Base-by-base conservation (phyloP, 1,140 invertebrate genomes). In the Aphaenogaster rudis region DNA sequence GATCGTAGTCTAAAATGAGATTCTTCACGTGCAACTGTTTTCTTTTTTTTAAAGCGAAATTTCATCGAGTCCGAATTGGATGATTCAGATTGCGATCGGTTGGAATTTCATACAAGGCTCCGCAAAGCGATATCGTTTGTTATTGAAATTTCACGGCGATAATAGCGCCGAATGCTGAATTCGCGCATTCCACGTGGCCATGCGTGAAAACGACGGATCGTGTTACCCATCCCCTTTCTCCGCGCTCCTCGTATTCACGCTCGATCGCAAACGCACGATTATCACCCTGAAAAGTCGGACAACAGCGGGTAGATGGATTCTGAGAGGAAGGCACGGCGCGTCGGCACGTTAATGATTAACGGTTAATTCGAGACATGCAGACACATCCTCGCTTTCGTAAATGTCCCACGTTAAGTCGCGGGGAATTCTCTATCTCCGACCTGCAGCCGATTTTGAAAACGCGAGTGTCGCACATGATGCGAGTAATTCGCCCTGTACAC, bases 271-370 rank as follows among this genome's bases (percentile, higher is more conserved):
- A 61, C 67, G 13, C 17, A 21, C 39, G 4, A 61, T 59, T 54
- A 15, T 21, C 48, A 67, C 11, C 21, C 69, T 76, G 42, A 61
- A 76, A 61, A 33, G 36, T 84, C 21, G 36, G n/a, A 42, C n/a
- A 28, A 57, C 15, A 59, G 36, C 80, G 50, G 36, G 15, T 42
- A 15, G 36, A 50, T 8, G 11, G 48, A 82, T 61, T 50, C 54
- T 36, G 42, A 71, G 6, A 15, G 39, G 50, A 11, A 15, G 13
- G 17, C 2, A 48, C 8, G 8, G 61, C 45, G 42, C n/a, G 28
- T 82, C 52, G 64, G n/a, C n/a, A 39, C 36, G 36, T 80, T 69
- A 54, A 69, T 6, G 67, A 67, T 80, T 54, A 28, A 80, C 13
- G 3, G 21, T 50, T 61, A 21, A 61, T 76, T 74, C 52, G 21